A percentile compares a stretch with the other conserved stretches of the same genome.
Evolutionary conservation across 2,797 vertebrate genomes (phyloP).

Genomic region (Okamejei kenojei): DNA sequence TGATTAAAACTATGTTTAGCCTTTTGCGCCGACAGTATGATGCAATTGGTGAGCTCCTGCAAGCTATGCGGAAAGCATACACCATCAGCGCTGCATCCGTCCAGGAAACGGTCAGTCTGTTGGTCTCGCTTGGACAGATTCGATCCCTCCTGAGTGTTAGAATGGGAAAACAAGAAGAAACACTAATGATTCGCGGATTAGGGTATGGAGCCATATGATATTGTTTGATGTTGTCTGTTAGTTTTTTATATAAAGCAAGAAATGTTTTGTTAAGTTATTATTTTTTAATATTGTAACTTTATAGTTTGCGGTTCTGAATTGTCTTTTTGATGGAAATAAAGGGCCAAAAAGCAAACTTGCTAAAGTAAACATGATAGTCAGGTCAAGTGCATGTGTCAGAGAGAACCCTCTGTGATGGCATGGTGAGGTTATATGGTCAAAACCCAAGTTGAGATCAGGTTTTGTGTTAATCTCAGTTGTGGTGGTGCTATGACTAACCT

Average conservation of each 20-base stretch:
- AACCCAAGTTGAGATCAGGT: background rate
- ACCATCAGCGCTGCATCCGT: constrained; percentile 85
- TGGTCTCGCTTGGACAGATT: constrained; percentile 89
- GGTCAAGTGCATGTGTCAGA: background rate
- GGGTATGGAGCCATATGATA: constrained; percentile 60
- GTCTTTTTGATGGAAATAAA: background rate
- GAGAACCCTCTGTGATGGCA: background rate
- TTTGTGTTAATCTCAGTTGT: background rate
- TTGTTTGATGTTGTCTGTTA: background rate
- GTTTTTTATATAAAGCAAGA: background rate
- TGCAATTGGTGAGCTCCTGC: constrained; percentile 87
- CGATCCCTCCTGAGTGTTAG: constrained; percentile 88
- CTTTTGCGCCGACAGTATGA: constrained; percentile 90
- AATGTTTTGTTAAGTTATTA: background rate
- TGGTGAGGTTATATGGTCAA: background rate
- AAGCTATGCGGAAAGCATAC: constrained; percentile 86
- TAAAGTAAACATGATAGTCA: background rate
- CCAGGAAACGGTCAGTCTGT: constrained; percentile 81
- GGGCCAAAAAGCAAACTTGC: background rate
- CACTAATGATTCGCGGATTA: constrained; percentile 92
- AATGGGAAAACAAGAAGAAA: constrained; percentile 94
- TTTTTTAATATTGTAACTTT: background rate
- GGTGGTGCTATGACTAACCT: background rate
- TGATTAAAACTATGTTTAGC: constrained; percentile 91
- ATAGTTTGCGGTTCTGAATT: background rate